These are phyloP conservation scores for mouse (Mus musculus) DNA, from an alignment of 2,113 vertebrate species.

Conservation along the genomic window DNA sequence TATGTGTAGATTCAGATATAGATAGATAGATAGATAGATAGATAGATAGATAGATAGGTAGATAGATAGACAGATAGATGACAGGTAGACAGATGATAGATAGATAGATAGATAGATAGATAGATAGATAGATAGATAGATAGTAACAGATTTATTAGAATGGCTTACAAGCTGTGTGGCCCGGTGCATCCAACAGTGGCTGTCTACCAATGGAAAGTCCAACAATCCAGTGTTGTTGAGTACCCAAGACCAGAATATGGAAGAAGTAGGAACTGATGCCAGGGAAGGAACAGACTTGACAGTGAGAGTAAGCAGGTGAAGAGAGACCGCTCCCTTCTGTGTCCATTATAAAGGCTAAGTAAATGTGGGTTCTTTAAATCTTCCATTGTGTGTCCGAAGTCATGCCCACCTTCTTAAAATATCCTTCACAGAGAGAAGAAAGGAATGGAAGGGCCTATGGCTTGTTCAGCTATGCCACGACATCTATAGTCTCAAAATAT, in stretches of 20 bases:
- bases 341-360: background rate
- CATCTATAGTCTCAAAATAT: background rate
- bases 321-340: background rate
- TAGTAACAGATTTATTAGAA: background rate
- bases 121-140: background rate
- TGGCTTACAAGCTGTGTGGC: background rate
- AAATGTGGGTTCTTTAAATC: background rate
- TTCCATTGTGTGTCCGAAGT: background rate
- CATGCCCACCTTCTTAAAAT: background rate
- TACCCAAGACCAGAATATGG: background rate
- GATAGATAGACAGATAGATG: background rate
- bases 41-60: background rate
- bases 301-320: background rate
- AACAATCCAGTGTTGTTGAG: background rate
- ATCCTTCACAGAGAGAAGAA: background rate
- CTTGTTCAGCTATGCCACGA: background rate
- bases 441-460: background rate
- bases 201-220: background rate
- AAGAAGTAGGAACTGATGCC: background rate
- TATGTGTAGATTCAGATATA: background rate
- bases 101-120: background rate
- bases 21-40: background rate
- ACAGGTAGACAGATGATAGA: background rate
- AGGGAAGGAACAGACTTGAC: background rate
- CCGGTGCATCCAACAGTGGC: background rate